Evolutionary conservation across 2,797 vertebrate genomes (phyloP), one percentile per base, ranked within the genome.

Genomic region (Glyptemys insculpta): DNA sequence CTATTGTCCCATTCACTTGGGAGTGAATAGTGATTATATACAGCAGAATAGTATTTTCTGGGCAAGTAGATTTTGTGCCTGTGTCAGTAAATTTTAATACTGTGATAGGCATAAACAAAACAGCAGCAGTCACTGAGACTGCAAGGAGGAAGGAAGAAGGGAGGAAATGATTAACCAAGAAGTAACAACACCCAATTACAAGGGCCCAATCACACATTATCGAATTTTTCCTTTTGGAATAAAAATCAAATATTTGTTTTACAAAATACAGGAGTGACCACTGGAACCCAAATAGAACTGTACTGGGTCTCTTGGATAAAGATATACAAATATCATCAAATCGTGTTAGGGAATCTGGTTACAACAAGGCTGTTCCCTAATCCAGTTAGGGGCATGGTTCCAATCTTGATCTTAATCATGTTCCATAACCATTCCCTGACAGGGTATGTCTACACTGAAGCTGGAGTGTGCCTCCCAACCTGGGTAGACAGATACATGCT

Each of bases 151-250:
- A 92, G 41, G 94, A 87, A 91, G 72, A n/a, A 76, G 57, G 85
- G 90, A 93, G 93, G 87, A 96, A 90, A 89, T 93, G 79, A 91
- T 49, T 89, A 95, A 96, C 74, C 68, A 89, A 37, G 65, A 91
- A 81, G 37, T 83, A 93, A 94, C 95, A 88, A 85, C 3, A 92
- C 0, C 47, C 11, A 92, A 86, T 91, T 86, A 92, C 1, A 37
- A 79, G 83, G 76, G 23, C 23, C 44, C 49, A 81, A 34, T 92
- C 10, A 10, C 59, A 91, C 56, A 79, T 62, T 53, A 76, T 53
- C 52, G 57, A 94, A 65, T 53, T 79, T 27, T 8, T 91, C 12
- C 88, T 86, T 85, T 74, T 52, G 87, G 90, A 92, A 89, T 2
- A 85, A 90, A 72, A 86, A 54, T 34, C 81, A 62, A 0, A 3